Conservation (phyloP, 2,113 vertebrate genomes). For the Rutilus rutilus region DNA sequence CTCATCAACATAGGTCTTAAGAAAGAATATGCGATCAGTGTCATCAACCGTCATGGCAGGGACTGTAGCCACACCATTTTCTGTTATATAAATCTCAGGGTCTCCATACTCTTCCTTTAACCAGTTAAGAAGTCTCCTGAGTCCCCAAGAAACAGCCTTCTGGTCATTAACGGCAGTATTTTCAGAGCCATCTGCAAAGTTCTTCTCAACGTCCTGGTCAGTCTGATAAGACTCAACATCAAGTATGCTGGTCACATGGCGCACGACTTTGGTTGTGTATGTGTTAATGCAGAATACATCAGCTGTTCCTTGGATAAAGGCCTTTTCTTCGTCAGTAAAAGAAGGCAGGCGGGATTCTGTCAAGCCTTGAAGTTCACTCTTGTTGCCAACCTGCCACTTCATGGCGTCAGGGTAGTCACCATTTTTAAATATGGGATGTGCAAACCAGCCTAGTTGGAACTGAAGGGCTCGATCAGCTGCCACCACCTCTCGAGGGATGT, state of each 20-base stretch:
- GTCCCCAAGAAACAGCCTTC: slow-evolving; percentile 83
- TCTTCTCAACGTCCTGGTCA: slow-evolving; percentile 76
- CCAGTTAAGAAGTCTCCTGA: slow-evolving; percentile 90
- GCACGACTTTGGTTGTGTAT: slow-evolving; percentile 79
- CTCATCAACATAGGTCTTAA: slow-evolving; percentile 92
- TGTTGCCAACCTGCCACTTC: slow-evolving; percentile 92
- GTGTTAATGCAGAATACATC: slow-evolving; percentile 90
- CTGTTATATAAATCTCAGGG: slow-evolving; percentile 86
- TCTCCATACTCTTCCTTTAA: slow-evolving; percentile 91
- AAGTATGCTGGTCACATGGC: slow-evolving; percentile 73
- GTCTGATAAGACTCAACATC: slow-evolving; percentile 77
- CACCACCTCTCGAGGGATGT: slow-evolving; percentile 74
- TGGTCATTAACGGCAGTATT: slow-evolving; percentile 68
- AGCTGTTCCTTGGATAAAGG: slow-evolving; percentile 82
- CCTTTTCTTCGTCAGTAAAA: slow-evolving; percentile 85
- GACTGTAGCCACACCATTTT: slow-evolving; percentile 82
- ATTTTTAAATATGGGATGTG: slow-evolving; percentile 92
- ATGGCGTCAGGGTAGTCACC: slow-evolving; percentile 93
- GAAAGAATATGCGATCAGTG: slow-evolving; percentile 81
- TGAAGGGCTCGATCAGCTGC: slow-evolving; percentile 90
- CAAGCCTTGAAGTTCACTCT: slow-evolving; percentile 88
- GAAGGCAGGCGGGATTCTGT: slow-evolving; percentile 80
- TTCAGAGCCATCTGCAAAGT: slow-evolving; percentile 74
- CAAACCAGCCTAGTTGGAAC: slow-evolving; percentile 91
- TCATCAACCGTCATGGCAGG: slow-evolving; percentile 73